phyloP scores from a whole-genome alignment of 2,888 invertebrate genomes.

The Microctonus brassicae region DNA sequence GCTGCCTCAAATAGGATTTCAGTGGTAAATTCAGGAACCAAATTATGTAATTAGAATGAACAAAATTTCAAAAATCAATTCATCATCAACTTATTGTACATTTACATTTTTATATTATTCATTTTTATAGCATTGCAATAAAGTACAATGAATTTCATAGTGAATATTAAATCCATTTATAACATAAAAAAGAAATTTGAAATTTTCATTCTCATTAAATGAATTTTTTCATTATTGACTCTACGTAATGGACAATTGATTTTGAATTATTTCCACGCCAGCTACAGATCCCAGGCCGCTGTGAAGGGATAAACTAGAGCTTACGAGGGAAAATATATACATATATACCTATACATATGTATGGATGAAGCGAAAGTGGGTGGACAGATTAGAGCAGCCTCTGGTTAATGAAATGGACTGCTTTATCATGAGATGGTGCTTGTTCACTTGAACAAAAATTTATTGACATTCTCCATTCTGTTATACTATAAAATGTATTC shows the following conservation, averaged over 20 bases:
- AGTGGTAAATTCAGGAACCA: background rate
- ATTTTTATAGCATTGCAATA: too few species aligned
- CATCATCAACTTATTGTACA: slow-evolving; percentile 5
- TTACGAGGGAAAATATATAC: background rate
- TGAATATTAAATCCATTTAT: too few species aligned
- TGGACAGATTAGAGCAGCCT: slow-evolving; percentile 29
- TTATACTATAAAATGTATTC: background rate
- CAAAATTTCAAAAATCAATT: background rate
- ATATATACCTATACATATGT: background rate
- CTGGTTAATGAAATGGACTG: slow-evolving; percentile 39
- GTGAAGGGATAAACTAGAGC: slow-evolving; percentile 11
- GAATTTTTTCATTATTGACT: slow-evolving; percentile 1
- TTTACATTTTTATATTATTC: background rate
- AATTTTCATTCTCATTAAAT: too few species aligned
- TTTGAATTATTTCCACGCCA: slow-evolving; percentile 30
- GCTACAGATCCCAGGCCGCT: background rate
- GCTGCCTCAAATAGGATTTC: slow-evolving; percentile 1
- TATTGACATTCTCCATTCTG: slow-evolving; percentile 19
- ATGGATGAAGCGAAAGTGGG: slow-evolving; percentile 6
- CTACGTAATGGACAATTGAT: slow-evolving; percentile 30
- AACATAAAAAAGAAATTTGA: too few species aligned
- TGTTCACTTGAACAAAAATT: slow-evolving; percentile 38
- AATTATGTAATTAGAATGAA: background rate
- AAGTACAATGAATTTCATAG: too few species aligned
- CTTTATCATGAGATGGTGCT: slow-evolving; percentile 36